Evolutionary conservation across 2,888 invertebrate species (phyloP).

Genomic region (Nesidiocoris tenuis): DNA sequence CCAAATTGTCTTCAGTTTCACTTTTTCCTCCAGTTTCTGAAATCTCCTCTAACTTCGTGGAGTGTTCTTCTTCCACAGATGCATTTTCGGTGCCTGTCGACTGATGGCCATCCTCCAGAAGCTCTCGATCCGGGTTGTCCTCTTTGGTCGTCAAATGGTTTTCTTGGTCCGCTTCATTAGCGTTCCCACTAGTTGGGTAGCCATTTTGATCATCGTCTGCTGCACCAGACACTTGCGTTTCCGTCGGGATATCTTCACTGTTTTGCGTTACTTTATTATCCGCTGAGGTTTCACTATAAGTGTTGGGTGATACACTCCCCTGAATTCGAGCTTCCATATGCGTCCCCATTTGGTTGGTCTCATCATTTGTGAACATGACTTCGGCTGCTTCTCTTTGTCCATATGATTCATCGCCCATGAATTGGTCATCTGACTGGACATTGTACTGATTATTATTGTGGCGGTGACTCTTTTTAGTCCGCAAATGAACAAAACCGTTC

Average conservation of each 20-base stretch:
- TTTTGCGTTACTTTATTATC: not conserved
- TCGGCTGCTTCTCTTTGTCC: conserved; percentile 28
- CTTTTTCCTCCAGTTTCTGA: not conserved
- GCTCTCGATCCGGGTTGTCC: not conserved
- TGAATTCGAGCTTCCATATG: conserved; percentile 22
- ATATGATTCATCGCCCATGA: conserved; percentile 32
- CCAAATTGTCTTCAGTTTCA: not conserved
- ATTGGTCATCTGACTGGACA: conserved; percentile 40
- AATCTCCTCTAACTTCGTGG: not conserved
- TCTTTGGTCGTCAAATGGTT: not conserved
- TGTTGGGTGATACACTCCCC: not conserved
- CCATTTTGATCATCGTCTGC: not conserved
- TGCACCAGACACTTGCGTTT: not conserved
- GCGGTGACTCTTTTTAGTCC: conserved; percentile 36
- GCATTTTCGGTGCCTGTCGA: not conserved
- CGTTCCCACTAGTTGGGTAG: not conserved
- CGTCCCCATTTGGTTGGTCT: conserved; percentile 35
- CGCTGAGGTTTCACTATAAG: not conserved
- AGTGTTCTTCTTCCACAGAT: not conserved
- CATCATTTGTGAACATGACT: conserved; percentile 40
- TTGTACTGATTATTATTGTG: conserved; percentile 19
- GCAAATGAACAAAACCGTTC: conserved; percentile 28
- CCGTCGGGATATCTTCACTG: not conserved
- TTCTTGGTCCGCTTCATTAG: not conserved
- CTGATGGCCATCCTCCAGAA: not conserved